phyloP scores from a whole-genome alignment of 1,140 invertebrate species.

The Lepidurus apus region DNA sequence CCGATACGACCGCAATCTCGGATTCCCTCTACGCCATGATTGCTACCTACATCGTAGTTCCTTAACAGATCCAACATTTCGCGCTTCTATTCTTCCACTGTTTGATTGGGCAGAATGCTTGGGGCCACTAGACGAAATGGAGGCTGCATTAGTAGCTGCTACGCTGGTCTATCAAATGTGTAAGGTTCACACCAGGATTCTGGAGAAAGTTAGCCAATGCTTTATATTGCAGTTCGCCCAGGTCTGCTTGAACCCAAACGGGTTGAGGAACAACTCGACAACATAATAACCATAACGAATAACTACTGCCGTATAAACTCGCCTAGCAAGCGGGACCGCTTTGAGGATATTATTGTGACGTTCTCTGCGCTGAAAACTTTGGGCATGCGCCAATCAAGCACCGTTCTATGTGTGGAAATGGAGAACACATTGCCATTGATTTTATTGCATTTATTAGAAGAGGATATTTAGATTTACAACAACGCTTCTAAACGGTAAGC shows the following conservation, averaged over 20 bases:
- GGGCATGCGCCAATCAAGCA: neutral
- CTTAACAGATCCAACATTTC: neutral
- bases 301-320: neutral
- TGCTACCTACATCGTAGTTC: neutral
- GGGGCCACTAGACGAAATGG: slow-evolving; percentile 22
- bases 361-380: neutral
- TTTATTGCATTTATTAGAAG: slow-evolving; percentile 26
- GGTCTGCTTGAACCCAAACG: slow-evolving; percentile 15
- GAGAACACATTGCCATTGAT: neutral
- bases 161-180: slow-evolving; percentile 25
- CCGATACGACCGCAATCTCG: slow-evolving; percentile 14
- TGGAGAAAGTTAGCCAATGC: neutral
- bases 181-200: neutral
- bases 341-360: neutral
- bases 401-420: neutral
- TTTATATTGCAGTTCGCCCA: neutral
- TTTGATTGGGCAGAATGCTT: slow-evolving; percentile 22
- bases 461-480: slow-evolving; percentile 14
- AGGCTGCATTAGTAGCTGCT: slow-evolving; percentile 13
- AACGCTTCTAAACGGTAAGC: neutral
- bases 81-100: neutral
- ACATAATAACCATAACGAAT: neutral
- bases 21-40: slow-evolving; percentile 27
- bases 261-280: slow-evolving; percentile 8
- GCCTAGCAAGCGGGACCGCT: neutral